Conservation (phyloP, 2,113 vertebrate species). For the Tragelaphus scriptus region DNA sequence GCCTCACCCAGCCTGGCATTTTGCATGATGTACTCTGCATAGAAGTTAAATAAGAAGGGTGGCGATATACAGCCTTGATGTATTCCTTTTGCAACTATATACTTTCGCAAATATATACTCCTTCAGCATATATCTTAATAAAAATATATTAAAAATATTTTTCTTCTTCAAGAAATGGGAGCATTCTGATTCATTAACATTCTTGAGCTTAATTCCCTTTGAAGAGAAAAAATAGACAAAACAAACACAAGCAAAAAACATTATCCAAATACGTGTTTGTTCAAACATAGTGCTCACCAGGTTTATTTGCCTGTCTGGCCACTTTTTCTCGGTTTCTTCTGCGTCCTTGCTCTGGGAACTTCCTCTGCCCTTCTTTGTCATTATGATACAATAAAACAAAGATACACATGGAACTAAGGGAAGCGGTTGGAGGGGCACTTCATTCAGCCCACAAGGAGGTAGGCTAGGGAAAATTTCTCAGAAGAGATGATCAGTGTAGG, state of each 20-base stretch:
- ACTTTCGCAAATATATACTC: neutral
- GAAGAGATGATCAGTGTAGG: neutral
- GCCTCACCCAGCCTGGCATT: neutral
- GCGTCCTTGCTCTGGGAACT: neutral
- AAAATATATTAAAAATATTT: neutral
- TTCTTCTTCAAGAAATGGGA: neutral
- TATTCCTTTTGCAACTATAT: neutral
- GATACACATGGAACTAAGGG: neutral
- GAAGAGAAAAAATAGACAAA: neutral
- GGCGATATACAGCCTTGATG: neutral
- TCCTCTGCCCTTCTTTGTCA: neutral
- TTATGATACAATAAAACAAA: neutral
- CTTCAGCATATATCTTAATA: neutral
- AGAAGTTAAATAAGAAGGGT: neutral
- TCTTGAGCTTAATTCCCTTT: neutral
- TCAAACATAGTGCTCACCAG: neutral
- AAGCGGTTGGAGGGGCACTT: neutral
- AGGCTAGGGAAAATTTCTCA: neutral
- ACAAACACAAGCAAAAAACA: neutral
- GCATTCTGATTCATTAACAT: neutral
- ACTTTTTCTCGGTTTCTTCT: neutral
- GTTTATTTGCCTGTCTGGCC: neutral
- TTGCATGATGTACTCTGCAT: neutral
- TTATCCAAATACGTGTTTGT: neutral
- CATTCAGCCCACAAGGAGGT: fast-evolving